These are phyloP conservation scores for Hydrolagus affinis DNA, from an alignment of 2,113 vertebrate species.

Conservation along the genomic window DNA sequence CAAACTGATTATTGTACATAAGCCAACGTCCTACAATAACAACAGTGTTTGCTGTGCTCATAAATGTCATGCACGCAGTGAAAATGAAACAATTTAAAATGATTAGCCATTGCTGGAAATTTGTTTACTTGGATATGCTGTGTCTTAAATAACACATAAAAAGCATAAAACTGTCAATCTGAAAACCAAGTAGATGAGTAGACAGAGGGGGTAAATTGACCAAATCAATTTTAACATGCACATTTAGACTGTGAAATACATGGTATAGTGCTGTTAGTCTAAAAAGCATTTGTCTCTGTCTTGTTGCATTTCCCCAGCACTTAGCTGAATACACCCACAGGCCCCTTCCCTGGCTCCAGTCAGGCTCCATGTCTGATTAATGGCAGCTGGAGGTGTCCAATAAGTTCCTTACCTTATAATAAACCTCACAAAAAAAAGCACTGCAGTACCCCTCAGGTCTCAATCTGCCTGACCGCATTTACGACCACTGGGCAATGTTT, in stretches of 20 bases:
- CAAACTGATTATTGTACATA: too few relatives aligned
- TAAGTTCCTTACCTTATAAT: slow-evolving; percentile 76
- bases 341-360: slow-evolving; percentile 73
- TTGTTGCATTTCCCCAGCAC: slow-evolving; percentile 61
- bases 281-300: slow-evolving; percentile 74
- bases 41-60: slow-evolving; percentile 13
- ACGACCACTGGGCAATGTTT: background rate
- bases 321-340: slow-evolving; percentile 57
- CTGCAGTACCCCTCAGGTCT: slow-evolving; percentile 46
- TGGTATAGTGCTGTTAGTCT: slow-evolving; percentile 55
- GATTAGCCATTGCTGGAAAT: slow-evolving; percentile 8
- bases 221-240: slow-evolving; percentile 75
- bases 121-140: background rate
- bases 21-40: background rate
- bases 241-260: slow-evolving; percentile 59
- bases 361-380: slow-evolving; percentile 79
- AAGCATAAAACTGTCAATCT: slow-evolving; percentile 78
- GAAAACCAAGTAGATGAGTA: slow-evolving; percentile 64
- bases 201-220: slow-evolving; percentile 61
- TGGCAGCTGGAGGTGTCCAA: slow-evolving; percentile 82
- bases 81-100: slow-evolving; percentile 9
- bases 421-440: slow-evolving; percentile 54
- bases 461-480: slow-evolving; percentile 38
- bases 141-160: slow-evolving; percentile 54
- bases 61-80: slow-evolving; percentile 14